phyloP scores from a whole-genome alignment of 2,888 invertebrate species.

The Conchocele bisecta region DNA sequence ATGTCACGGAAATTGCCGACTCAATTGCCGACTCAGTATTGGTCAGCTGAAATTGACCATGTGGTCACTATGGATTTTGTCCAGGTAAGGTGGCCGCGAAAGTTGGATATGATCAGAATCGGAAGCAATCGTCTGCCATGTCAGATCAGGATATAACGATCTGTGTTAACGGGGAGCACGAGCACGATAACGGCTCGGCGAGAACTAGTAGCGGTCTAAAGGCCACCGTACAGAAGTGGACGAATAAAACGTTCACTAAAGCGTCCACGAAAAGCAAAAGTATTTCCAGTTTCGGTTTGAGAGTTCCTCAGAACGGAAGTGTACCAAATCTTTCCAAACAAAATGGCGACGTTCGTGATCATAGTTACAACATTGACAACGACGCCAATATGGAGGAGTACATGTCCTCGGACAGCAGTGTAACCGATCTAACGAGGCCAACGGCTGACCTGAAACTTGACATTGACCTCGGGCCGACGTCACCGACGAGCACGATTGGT shows the following conservation, averaged over 20 bases:
- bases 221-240: slow-evolving; percentile 69
- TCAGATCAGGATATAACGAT: too few relatives aligned
- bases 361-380: slow-evolving; percentile 14
- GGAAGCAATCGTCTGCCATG: too few relatives aligned
- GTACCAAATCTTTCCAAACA: slow-evolving; percentile 32
- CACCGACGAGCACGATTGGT: too few relatives aligned
- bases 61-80: too few relatives aligned
- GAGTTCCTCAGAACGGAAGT: slow-evolving; percentile 37
- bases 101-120: too few relatives aligned
- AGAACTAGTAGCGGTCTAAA: slow-evolving; percentile 61
- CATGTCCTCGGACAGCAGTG: slow-evolving; percentile 43
- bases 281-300: too few relatives aligned
- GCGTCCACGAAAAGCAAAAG: slow-evolving; percentile 58
- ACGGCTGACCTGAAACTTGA: slow-evolving; percentile 46
- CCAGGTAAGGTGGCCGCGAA: too few relatives aligned
- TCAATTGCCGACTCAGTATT: too few relatives aligned
- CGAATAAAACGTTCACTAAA: slow-evolving; percentile 67
- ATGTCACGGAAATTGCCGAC: too few relatives aligned
- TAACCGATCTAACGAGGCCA: slow-evolving; percentile 52
- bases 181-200: slow-evolving; percentile 17
- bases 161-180: too few relatives aligned
- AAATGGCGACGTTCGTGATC: slow-evolving; percentile 39
- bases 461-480: slow-evolving; percentile 27
- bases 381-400: slow-evolving; percentile 28
- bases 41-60: too few relatives aligned